Evolutionary conservation across 2,113 vertebrate genomes (phyloP), one percentile per base, ranked within the genome.

Genomic region (Abramis brama): DNA sequence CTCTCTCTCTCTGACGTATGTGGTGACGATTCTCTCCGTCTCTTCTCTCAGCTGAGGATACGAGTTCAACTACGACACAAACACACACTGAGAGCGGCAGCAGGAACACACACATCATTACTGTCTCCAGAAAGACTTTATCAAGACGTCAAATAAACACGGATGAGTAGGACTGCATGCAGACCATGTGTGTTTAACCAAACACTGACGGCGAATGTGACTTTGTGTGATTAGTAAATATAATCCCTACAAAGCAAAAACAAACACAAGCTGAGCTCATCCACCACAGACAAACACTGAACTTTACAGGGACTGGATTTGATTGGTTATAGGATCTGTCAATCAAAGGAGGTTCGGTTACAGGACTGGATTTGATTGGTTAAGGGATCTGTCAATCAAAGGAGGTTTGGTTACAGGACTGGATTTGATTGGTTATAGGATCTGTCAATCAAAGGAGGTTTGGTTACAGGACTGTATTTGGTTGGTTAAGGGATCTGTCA

Each of bases 1-100:
- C 86, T 99, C 98, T 10, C 97, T 89, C 81, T 99, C 98, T 36
- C 98, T 91, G 92, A 99, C 89, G 86, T 98, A 95, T 0, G 96
- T 97, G 89, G 97, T 99, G 86, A 99, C 97, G 3, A 99, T 99
- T 1, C 97, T 91, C 91, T 99, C 98, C 0, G 96, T 99, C 92
- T 99, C 98, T 88, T 99, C 98, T 89, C 97, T 95, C 86, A 99
- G 88, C 59, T 94, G 91, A 50, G 98, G 98, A 90, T 98, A 99
- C 0, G 97, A 97, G 66, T 93, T 94, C 23, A 99, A 94, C 98
- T 99, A 88, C 76, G 82, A 27, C 17, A 27, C 79, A 55, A n/a
- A 77, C 30, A 68, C 55, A 88, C 78, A 89, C 76, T 79, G 50
- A 87, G 79, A 11, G 77, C 45, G 50, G 68, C 75, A 80, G 74